Evolutionary conservation across 2,888 invertebrate genomes (phyloP).

Genomic region (Nomada lathburiana): DNA sequence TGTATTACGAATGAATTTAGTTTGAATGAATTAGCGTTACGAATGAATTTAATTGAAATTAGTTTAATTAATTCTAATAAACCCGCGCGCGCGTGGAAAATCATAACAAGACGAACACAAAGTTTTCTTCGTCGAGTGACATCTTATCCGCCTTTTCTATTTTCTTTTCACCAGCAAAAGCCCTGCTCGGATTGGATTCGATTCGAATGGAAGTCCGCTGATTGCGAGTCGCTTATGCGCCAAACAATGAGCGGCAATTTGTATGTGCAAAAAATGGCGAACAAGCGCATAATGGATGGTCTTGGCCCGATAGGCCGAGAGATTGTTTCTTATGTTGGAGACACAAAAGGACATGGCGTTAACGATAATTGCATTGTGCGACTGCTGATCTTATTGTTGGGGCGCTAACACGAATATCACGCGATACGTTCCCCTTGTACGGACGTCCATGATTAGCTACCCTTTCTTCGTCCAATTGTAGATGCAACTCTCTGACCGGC

Average conservation of each 20-base stretch:
- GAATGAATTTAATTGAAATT: no score
- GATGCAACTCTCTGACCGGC: not conserved
- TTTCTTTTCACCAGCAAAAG: not conserved
- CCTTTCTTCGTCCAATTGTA: slow-evolving; percentile 26
- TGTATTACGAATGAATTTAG: no score
- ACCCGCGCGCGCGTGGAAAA: no score
- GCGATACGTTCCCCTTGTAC: slow-evolving; percentile 35
- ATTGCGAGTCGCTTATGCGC: not conserved
- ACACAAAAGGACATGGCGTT: slow-evolving; percentile 47
- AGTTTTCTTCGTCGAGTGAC: not conserved
- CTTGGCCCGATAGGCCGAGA: not conserved
- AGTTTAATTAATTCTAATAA: no score
- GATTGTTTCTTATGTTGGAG: slow-evolving; percentile 28
- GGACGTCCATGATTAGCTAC: slow-evolving; percentile 52
- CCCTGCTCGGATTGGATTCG: not conserved
- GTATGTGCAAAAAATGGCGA: slow-evolving; percentile 48
- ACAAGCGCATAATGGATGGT: slow-evolving; percentile 44
- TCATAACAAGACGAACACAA: not conserved
- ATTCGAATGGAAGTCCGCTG: slow-evolving; percentile 14
- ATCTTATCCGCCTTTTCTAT: not conserved
- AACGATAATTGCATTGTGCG: slow-evolving; percentile 58
- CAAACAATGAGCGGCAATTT: slow-evolving; percentile 56
- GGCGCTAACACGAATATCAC: slow-evolving; percentile 36
- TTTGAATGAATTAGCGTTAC: no score
- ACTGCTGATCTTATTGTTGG: slow-evolving; percentile 46